These are phyloP conservation scores for Corythornis madagascariensis DNA, from an alignment of 2,113 vertebrate species.

Conservation along the genomic window DNA sequence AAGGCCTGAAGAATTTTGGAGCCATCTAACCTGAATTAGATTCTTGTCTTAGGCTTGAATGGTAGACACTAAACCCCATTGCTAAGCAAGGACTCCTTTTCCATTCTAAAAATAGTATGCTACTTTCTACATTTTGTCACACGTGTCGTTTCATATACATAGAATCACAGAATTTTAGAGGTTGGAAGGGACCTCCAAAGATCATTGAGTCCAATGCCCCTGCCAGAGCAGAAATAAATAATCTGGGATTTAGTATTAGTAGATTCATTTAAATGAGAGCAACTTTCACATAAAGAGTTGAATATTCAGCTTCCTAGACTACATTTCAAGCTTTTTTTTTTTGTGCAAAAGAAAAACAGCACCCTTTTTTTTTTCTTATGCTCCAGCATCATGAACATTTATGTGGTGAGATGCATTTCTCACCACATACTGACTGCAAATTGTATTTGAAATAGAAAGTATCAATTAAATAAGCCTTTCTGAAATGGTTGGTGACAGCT, in stretches of 20 bases:
- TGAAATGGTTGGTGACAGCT: conserved; percentile 59
- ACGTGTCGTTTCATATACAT: neutral
- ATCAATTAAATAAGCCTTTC: conserved; percentile 70
- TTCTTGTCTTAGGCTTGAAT: neutral
- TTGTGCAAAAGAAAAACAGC: neutral
- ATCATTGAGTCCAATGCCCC: too few relatives aligned
- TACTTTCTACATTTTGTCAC: neutral
- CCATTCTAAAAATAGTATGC: neutral
- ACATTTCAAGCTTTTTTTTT: conserved; percentile 12
- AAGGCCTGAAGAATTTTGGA: conserved; percentile 4
- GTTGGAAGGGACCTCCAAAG: too few relatives aligned
- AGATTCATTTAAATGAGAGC: conserved; percentile 8
- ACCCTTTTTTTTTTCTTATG: neutral
- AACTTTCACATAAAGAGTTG: neutral
- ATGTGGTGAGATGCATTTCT: conserved; percentile 67
- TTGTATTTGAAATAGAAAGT: conserved; percentile 69
- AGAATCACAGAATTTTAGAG: neutral
- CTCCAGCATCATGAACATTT: conserved; percentile 39
- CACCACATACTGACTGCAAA: conserved; percentile 58
- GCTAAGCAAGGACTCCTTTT: neutral
- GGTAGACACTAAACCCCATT: neutral
- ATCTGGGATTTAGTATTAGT: neutral
- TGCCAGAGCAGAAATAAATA: neutral
- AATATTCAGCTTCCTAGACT: neutral
- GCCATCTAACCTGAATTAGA: neutral